These are phyloP conservation scores for Amphilophus citrinellus DNA, from an alignment of 2,113 vertebrate species.

Conservation along the genomic window DNA sequence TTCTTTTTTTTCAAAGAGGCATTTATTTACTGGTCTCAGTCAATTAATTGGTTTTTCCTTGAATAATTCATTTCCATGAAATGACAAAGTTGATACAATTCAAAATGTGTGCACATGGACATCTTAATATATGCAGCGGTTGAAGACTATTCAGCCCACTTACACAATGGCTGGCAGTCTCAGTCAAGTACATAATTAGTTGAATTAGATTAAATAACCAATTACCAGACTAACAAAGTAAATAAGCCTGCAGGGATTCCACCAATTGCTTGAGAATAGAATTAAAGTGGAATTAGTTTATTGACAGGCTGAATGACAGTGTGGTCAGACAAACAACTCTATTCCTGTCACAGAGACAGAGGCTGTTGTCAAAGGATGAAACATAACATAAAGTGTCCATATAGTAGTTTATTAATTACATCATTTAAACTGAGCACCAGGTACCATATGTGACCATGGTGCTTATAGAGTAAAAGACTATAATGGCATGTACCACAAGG, in stretches of 20 bases:
- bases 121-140: slow-evolving; percentile 60
- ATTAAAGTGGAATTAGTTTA: slow-evolving; percentile 78
- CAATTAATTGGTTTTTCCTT: slow-evolving; percentile 58
- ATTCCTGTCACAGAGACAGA: slow-evolving; percentile 42
- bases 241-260: slow-evolving; percentile 78
- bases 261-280: slow-evolving; percentile 72
- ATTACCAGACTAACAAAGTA: slow-evolving; percentile 82
- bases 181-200: slow-evolving; percentile 78
- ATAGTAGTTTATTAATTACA: neutral
- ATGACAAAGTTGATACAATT: slow-evolving; percentile 65
- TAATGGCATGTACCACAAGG: neutral
- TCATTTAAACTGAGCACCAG: neutral
- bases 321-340: slow-evolving; percentile 60
- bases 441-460: neutral
- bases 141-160: slow-evolving; percentile 65
- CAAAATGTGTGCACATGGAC: slow-evolving; percentile 38
- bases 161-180: slow-evolving; percentile 71
- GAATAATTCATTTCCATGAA: slow-evolving; percentile 60
- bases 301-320: slow-evolving; percentile 76
- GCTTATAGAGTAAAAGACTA: neutral
- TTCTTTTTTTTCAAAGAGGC: neutral
- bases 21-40: slow-evolving; percentile 57
- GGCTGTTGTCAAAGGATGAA: neutral
- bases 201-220: slow-evolving; percentile 83
- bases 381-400: neutral